Conservation (phyloP, 2,888 invertebrate genomes). For the Mythimna ferrago region DNA sequence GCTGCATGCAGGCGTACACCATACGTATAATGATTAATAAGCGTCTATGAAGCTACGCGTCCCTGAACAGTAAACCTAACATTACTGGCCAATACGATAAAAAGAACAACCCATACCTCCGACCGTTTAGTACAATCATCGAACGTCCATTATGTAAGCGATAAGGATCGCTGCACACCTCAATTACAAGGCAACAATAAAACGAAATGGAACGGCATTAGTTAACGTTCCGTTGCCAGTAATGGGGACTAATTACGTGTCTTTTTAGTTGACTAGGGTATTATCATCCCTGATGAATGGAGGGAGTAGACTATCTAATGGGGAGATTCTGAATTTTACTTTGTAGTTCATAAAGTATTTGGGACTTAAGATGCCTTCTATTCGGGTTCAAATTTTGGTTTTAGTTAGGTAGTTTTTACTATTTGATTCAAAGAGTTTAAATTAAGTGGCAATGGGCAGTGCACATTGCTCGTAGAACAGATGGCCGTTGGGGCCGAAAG, state of each 20-base stretch:
- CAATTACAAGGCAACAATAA: conserved; percentile 40
- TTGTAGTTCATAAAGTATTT: neutral
- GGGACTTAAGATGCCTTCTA: too few species aligned
- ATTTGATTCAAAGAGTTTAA: too few species aligned
- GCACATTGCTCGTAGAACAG: too few species aligned
- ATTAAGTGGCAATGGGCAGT: too few species aligned
- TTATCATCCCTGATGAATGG: neutral
- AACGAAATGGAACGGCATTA: conserved; percentile 35
- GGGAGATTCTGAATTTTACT: neutral
- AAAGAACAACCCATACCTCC: neutral
- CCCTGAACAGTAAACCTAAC: too few species aligned
- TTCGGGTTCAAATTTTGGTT: too few species aligned
- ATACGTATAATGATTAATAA: too few species aligned
- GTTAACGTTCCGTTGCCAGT: conserved; percentile 21
- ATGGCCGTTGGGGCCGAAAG: too few species aligned
- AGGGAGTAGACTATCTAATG: neutral
- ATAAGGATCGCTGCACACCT: conserved; percentile 30
- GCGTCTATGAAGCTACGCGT: too few species aligned
- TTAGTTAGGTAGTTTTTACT: too few species aligned
- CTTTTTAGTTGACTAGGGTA: conserved; percentile 6
- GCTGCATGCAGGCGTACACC: too few species aligned
- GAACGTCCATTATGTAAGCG: conserved; percentile 34
- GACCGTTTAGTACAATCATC: conserved; percentile 18
- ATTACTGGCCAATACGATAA: neutral
- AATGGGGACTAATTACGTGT: conserved; percentile 29